Base-by-base conservation (phyloP, 1,140 invertebrate species). In the Ceratosolen solmsi region DNA sequence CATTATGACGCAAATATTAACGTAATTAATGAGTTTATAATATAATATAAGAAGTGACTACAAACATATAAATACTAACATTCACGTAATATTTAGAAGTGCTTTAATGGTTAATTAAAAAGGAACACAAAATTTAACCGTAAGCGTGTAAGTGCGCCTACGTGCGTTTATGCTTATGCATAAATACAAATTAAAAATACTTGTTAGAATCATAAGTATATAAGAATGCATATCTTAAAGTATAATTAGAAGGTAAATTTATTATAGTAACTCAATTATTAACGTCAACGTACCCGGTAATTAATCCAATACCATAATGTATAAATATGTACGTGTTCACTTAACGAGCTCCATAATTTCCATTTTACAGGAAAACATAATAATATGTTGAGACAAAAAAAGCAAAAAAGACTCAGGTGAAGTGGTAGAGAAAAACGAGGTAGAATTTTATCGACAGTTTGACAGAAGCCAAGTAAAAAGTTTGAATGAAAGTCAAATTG, bases 401-500 rank as follows among this genome's bases (percentile, higher is more conserved):
- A 80, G 38, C n/a, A n/a, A n/a, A 70, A 78, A 46, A 41, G 38
- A 56, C 11, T 38, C 30, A 36, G 0, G 33, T 33, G 72, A 58
- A 41, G 49, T 22, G 30, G 27, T 7, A 30, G 65, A 46, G 30
- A 74, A 68, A 68, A 54, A 70, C 7, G 17, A 30, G 17, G 13
- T 25, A 22, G 36, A 58, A 46, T 76, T 58, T 76, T 76, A 76
- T 76, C 20, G 60, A 58, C 49, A 70, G 60, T 75, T 51, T 38
- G 51, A 27, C 27, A 49, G 80, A 41, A 49, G 51, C 36, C 41
- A 58, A 49, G 2, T 58, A 82, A 77, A 76, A 77, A 81, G 49
- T 70, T 76, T 33, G 79, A 81, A 81, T 75, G 38, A 76, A 76
- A 82, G 51, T 68, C 58, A 82, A 77, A 82, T 77, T 70, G 74